These are phyloP conservation scores for Hoplostethus atlanticus DNA, from an alignment of 2,797 vertebrate genomes.

Conservation along the genomic window DNA sequence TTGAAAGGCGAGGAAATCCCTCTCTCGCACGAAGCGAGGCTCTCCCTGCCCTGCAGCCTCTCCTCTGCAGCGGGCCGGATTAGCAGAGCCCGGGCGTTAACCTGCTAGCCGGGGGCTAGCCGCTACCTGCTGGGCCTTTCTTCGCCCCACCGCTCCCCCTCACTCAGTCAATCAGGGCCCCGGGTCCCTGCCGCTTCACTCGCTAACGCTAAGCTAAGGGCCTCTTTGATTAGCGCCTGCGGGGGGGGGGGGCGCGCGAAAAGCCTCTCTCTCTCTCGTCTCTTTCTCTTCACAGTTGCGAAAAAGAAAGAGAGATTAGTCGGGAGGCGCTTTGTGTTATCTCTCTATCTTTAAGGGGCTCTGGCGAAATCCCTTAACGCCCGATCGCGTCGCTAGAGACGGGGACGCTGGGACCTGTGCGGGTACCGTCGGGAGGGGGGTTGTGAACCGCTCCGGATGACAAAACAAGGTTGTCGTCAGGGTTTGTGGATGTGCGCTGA, in stretches of 20 bases:
- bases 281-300: slow-evolving; percentile 52
- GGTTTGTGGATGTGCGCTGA: slow-evolving; percentile 71
- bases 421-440: slow-evolving; percentile 53
- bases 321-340: slow-evolving; percentile 69
- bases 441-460: slow-evolving; percentile 53
- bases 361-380: slow-evolving; percentile 33
- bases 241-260: slow-evolving; percentile 64
- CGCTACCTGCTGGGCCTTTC: slow-evolving; percentile 77
- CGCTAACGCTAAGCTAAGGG: slow-evolving; percentile 67
- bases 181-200: slow-evolving; percentile 71
- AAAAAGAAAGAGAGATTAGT: slow-evolving; percentile 68
- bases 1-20: slow-evolving; percentile 58
- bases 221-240: slow-evolving; percentile 72
- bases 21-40: slow-evolving; percentile 11
- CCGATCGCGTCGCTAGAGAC: slow-evolving; percentile 44
- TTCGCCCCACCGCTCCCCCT: slow-evolving; percentile 36
- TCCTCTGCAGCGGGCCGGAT: slow-evolving; percentile 59
- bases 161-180: slow-evolving; percentile 69
- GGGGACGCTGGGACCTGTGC: slow-evolving; percentile 47
- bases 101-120: slow-evolving; percentile 59
- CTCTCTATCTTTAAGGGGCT: slow-evolving; percentile 62
- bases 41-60: slow-evolving; percentile 45
- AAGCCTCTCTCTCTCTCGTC: slow-evolving; percentile 11
- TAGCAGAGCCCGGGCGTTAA: slow-evolving; percentile 42
- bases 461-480: slow-evolving; percentile 45